A percentile compares a stretch with the other conserved stretches of the same genome.
These are phyloP conservation scores for Lepidochrysops patricia DNA, from an alignment of 2,888 invertebrate genomes.

Conservation along the genomic window DNA sequence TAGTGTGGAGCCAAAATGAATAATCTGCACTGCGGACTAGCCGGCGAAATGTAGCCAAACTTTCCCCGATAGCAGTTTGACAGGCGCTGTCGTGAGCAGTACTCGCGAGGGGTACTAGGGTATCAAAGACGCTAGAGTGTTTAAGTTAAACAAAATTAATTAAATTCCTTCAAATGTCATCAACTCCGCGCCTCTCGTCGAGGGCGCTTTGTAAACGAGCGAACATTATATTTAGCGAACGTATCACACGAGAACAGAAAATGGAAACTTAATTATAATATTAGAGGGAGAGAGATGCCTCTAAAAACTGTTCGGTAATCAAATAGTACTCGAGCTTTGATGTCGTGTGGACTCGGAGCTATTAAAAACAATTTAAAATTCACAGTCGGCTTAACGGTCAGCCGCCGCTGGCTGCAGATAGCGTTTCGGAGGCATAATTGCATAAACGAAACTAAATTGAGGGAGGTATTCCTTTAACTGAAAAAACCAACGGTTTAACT, in stretches of 20 bases:
- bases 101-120: constrained; percentile 60
- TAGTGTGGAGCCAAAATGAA: constrained; percentile 63
- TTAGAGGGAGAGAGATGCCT: constrained; percentile 24
- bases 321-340: constrained; percentile 52
- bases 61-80: constrained; percentile 65
- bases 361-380: constrained; percentile 73
- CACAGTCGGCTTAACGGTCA: constrained; percentile 61
- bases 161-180: constrained; percentile 68
- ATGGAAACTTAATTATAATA: constrained; percentile 54
- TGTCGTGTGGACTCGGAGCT: constrained; percentile 34
- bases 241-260: constrained; percentile 60
- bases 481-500: constrained; percentile 1
- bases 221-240: constrained; percentile 62
- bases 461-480: constrained; percentile 44
- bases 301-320: constrained; percentile 32
- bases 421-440: constrained; percentile 61
- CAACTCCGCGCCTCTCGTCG: constrained; percentile 60
- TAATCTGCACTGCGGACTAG: constrained; percentile 67
- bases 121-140: constrained; percentile 73
- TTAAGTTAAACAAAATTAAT: constrained; percentile 73
- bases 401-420: constrained; percentile 44
- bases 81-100: constrained; percentile 60
- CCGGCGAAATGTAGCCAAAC: constrained; percentile 59
- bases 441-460: constrained; percentile 42
- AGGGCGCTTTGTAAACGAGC: constrained; percentile 66